phyloP scores from a whole-genome alignment of 2,888 invertebrate genomes.

The Metallyticus violacea region DNA sequence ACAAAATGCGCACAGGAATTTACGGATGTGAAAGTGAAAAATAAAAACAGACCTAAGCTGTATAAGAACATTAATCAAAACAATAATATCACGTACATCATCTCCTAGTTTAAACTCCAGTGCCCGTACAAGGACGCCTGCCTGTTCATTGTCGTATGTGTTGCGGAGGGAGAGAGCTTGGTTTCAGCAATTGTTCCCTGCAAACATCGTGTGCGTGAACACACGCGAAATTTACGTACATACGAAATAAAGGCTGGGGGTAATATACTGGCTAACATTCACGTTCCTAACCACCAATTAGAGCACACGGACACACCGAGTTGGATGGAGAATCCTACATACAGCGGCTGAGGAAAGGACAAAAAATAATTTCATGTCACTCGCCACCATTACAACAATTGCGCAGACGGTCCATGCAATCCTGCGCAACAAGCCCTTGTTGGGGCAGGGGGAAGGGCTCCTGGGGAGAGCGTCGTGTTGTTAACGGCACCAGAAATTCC shows the following conservation, averaged over 20 bases:
- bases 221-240: not conserved
- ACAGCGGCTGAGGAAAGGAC: not conserved
- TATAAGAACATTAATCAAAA: constrained; percentile 7
- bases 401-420: not conserved
- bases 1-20: not conserved
- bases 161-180: not conserved
- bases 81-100: constrained; percentile 1
- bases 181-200: not conserved
- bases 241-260: constrained; percentile 13
- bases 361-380: constrained; percentile 6
- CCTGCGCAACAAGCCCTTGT: not conserved
- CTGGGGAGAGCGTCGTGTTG: not conserved
- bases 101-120: not conserved
- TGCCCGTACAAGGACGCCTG: not conserved
- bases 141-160: not conserved
- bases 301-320: not conserved
- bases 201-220: not conserved
- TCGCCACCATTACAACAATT: constrained; percentile 1
- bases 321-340: not conserved
- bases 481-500: not conserved
- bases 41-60: not conserved
- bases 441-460: not conserved
- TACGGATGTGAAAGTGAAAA: not conserved
- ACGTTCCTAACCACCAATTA: constrained; percentile 19
- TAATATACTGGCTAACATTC: constrained; percentile 11